Base-by-base conservation (phyloP, 2,888 invertebrate genomes). In the Ophioninae sp. region DNA sequence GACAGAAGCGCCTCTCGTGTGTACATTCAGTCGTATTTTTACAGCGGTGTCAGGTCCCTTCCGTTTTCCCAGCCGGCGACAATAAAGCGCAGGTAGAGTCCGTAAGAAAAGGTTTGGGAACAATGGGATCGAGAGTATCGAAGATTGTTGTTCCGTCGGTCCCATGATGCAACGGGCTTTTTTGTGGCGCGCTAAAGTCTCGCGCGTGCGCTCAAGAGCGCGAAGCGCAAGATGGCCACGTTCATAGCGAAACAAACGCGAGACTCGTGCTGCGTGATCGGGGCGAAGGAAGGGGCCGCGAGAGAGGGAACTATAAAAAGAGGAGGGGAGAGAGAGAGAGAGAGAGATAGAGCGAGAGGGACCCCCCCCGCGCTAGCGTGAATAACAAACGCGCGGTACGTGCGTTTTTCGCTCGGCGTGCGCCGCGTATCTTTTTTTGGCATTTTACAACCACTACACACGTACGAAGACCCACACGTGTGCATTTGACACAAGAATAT, bases 171-270 rank as follows among this genome's bases (percentile, higher is more conserved):
- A 84, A 67, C 79, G 64, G 82, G 76, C 72, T 77, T 79, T 82
- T 79, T 71, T 78, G 77, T 82, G 82, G 76, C 84, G 82, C 79
- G 81, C 75, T 82, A 68, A 51, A 23, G 72, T 79, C 58, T 13
- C 23, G 89, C 87, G 87, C 76, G 79, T 84, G 88, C 88, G 87
- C 87, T 72, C 17, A 22, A 69, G 63, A 81, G 84, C 87, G 87
- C 87, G 87, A 84, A 89, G 87, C 89, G 89, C 90, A 91, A 91
- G 87, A 91, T 91, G 91, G 90, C 89, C 83, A 88, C 86, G 73
- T 37, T 63, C 59, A 67, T 82, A 88, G 84, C 88, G 90, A 90
- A 90, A 90, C 88, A 91, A 91, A 91, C 90, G 90, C 69, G 56
- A 88, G 87, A 87, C 81, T 88, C 88, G 87, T 86, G 56, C 23